A percentile compares a stretch with the other conserved stretches of the same genome.
These are phyloP conservation scores for Parazoanthus darwini DNA, from an alignment of 92 coral and sea anemone genomes.

Conservation along the genomic window DNA sequence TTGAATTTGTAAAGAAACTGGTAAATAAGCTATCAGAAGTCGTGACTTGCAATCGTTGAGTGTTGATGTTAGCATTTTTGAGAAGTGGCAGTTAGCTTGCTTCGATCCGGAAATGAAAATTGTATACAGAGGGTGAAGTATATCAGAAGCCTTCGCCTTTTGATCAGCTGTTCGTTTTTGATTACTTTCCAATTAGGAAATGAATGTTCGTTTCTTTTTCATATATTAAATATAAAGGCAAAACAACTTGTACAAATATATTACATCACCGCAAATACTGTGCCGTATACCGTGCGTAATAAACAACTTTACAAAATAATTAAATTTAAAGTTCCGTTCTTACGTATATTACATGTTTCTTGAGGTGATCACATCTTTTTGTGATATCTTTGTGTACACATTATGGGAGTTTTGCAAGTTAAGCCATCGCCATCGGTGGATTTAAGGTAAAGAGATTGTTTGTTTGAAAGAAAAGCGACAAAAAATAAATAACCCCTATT, in stretches of 20 bases:
- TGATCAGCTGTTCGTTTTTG: constrained; percentile 20
- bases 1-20: background rate
- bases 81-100: constrained; percentile 5
- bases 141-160: background rate
- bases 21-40: background rate
- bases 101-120: constrained; percentile 18
- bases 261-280: background rate
- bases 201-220: background rate
- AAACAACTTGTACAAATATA: background rate
- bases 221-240: background rate
- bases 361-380: background rate
- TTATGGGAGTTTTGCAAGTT: background rate
- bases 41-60: background rate
- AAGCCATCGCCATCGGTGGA: no score
- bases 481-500: no score
- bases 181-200: constrained; percentile 31
- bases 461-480: no score
- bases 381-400: background rate
- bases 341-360: background rate
- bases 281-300: background rate
- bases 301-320: no score
- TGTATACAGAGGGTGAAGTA: background rate
- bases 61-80: background rate
- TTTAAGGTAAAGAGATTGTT: no score
- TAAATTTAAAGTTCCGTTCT: background rate